Evolutionary conservation across 2,888 invertebrate species (phyloP).

Genomic region (Phalera bucephala): DNA sequence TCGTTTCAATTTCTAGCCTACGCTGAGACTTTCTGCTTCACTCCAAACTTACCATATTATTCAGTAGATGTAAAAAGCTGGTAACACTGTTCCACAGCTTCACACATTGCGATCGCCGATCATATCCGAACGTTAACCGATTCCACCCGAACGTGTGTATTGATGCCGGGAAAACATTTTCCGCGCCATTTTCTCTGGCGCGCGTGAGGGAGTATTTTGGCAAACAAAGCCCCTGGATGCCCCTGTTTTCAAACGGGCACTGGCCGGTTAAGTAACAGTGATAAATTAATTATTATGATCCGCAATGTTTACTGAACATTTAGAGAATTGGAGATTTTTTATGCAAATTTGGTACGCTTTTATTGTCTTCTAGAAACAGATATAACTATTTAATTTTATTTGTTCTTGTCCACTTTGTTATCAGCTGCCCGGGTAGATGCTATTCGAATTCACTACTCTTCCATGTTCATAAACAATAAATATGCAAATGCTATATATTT

Average conservation of each 20-base stretch:
- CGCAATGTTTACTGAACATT: not conserved
- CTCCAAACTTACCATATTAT: too few relatives aligned
- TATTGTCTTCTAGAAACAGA: too few relatives aligned
- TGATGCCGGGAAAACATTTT: constrained; percentile 74
- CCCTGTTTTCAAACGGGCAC: constrained; percentile 42
- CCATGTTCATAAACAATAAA: too few relatives aligned
- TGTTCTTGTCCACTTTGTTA: too few relatives aligned
- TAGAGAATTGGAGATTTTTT: not conserved
- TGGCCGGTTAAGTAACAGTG: constrained; percentile 28
- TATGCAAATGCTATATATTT: too few relatives aligned
- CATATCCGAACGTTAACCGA: constrained; percentile 53
- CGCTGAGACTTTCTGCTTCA: too few relatives aligned
- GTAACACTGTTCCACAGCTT: constrained; percentile 59
- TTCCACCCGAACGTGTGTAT: constrained; percentile 54
- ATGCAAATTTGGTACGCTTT: not conserved
- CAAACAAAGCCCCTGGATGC: constrained; percentile 46
- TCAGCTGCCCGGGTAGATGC: too few relatives aligned
- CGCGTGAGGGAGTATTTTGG: constrained; percentile 52
- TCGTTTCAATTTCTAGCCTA: too few relatives aligned
- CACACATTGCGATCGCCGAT: constrained; percentile 49
- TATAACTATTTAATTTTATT: too few relatives aligned
- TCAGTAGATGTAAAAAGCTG: constrained; percentile 9
- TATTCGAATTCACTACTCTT: too few relatives aligned
- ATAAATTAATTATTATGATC: constrained; percentile 7
- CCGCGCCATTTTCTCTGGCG: constrained; percentile 74